Conservation (phyloP, 2,113 vertebrate genomes). For the Solea senegalensis region DNA sequence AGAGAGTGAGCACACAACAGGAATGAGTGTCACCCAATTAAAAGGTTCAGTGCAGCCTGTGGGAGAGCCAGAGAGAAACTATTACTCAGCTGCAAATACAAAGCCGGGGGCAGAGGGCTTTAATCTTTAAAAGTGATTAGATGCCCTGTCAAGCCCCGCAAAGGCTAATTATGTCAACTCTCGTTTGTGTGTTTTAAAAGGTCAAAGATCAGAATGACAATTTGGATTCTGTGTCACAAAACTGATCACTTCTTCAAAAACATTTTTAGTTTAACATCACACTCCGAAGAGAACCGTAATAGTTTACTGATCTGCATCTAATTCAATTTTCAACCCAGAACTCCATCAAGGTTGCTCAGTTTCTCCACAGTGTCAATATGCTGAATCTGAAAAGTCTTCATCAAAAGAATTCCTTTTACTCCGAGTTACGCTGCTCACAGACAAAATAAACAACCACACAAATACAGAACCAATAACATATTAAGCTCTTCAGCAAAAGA, state of each 20-base stretch:
- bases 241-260: background rate
- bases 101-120: conserved; percentile 36
- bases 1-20: conserved; percentile 34
- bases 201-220: conserved; percentile 32
- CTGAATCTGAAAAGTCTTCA: no score
- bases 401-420: no score
- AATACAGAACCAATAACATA: no score
- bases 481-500: no score
- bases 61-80: conserved; percentile 61
- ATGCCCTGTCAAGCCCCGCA: conserved; percentile 23
- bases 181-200: conserved; percentile 34
- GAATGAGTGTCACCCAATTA: conserved; percentile 74
- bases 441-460: no score
- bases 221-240: conserved; percentile 17
- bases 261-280: no score
- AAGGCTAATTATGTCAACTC: conserved; percentile 33
- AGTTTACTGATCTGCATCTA: background rate
- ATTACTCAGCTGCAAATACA: conserved; percentile 52
- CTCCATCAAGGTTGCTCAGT: no score
- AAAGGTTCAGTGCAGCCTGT: conserved; percentile 60
- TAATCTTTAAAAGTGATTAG: conserved; percentile 64
- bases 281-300: no score
- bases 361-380: no score
- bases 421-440: no score
- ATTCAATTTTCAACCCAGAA: background rate